Percentiles rank a stretch among this genome's conserved stretches.
Conservation (phyloP, 2,797 vertebrate genomes). For the Columba guinea region DNA sequence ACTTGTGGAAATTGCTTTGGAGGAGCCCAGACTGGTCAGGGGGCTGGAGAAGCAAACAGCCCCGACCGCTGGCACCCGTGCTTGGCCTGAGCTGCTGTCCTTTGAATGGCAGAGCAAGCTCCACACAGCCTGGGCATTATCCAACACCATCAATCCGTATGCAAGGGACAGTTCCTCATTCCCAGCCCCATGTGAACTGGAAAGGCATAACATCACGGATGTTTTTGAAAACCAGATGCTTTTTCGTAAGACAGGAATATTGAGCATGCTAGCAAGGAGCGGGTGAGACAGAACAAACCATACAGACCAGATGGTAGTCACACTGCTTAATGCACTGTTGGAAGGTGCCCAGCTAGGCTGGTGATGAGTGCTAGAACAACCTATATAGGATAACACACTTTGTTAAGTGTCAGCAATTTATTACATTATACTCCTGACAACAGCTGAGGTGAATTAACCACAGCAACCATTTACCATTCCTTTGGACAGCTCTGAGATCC, state of each 20-base stretch:
- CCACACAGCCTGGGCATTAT: neutral
- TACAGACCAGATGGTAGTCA: neutral
- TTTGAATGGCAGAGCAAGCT: neutral
- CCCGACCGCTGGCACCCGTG: neutral
- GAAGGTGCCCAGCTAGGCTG: slow-evolving; percentile 3
- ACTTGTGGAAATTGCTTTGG: neutral
- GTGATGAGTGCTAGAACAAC: neutral
- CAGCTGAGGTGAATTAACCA: slow-evolving; percentile 10
- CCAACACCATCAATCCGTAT: fast-evolving
- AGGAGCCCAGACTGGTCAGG: neutral
- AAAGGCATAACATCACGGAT: neutral
- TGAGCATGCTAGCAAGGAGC: neutral
- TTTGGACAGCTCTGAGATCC: neutral
- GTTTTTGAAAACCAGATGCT: neutral
- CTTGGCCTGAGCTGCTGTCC: neutral
- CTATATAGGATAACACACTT: neutral
- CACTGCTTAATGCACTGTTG: neutral
- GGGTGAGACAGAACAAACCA: neutral
- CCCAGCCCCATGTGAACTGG: neutral
- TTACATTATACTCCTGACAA: neutral
- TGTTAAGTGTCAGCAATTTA: slow-evolving; percentile 8
- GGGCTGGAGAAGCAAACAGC: neutral
- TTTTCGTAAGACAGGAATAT: neutral
- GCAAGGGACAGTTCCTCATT: neutral
- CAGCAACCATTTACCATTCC: neutral